Evolutionary conservation across 2,888 invertebrate species (phyloP).

Genomic region (Koerneria pararmatus): DNA sequence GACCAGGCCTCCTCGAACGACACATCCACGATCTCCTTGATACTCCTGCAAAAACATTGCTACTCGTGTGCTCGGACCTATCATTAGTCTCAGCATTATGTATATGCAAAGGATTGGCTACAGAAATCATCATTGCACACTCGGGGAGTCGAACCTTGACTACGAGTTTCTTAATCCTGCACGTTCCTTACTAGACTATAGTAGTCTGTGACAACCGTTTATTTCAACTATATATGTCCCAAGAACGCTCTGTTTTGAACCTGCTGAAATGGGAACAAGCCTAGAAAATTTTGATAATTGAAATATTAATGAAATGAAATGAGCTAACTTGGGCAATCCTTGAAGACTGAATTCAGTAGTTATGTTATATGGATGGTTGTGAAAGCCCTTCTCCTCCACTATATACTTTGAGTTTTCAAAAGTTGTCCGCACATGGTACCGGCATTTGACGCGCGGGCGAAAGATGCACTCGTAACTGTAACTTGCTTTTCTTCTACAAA

Average conservation of each 20-base stretch:
- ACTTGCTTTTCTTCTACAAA: neutral
- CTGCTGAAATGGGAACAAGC: too few relatives aligned
- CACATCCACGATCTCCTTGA: conserved; percentile 42
- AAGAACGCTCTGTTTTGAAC: too few relatives aligned
- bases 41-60: conserved; percentile 26
- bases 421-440: conserved; percentile 30
- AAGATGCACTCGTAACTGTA: conserved; percentile 41
- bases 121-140: conserved; percentile 11
- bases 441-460: conserved; percentile 40
- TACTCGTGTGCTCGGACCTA: conserved; percentile 20
- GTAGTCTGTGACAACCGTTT: too few relatives aligned
- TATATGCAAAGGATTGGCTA: neutral
- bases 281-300: too few relatives aligned
- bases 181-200: too few relatives aligned
- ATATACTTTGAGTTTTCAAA: too few relatives aligned
- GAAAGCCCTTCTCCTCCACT: conserved; percentile 15
- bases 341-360: conserved; percentile 19
- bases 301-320: too few relatives aligned
- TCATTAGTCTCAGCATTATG: conserved; percentile 3
- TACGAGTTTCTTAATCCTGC: too few relatives aligned
- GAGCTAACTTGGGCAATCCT: conserved; percentile 23
- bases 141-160: conserved; percentile 13
- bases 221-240: too few relatives aligned
- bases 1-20: conserved; percentile 40
- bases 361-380: conserved; percentile 18